Conservation (phyloP, 2,888 invertebrate genomes). For the Epiblema foenella region DNA sequence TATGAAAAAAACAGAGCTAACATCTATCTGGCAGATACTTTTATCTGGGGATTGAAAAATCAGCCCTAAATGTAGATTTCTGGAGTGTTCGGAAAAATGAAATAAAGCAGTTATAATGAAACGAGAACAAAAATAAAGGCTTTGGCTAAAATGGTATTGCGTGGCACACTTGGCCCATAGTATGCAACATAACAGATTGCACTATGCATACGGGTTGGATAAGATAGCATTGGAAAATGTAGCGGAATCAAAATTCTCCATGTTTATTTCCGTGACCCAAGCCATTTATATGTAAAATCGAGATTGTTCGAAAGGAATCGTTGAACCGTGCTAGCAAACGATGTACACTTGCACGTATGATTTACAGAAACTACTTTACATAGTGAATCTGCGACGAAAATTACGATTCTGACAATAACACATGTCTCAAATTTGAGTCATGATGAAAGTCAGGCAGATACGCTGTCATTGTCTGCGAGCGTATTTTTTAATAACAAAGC, state of each 20-base stretch:
- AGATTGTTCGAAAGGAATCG: slow-evolving; percentile 31
- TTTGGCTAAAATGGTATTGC: not conserved
- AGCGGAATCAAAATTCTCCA: slow-evolving; percentile 26
- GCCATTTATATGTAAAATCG: slow-evolving; percentile 32
- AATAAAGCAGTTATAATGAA: no score
- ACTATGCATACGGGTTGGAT: slow-evolving; percentile 1
- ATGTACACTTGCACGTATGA: slow-evolving; percentile 19
- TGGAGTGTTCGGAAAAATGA: no score
- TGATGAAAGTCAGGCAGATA: no score
- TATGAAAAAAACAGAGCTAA: no score
- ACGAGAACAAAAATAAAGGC: not conserved
- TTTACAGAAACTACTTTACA: slow-evolving; percentile 16
- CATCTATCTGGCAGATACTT: no score
- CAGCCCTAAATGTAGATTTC: no score
- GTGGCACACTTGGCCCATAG: not conserved
- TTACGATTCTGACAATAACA: no score
- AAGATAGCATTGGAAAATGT: slow-evolving; percentile 26
- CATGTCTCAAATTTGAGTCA: no score
- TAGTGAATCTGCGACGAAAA: not conserved
- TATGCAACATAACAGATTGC: not conserved
- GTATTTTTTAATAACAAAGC: no score
- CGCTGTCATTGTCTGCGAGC: no score
- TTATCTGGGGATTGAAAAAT: no score
- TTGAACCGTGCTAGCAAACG: slow-evolving; percentile 10
- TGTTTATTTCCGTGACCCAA: slow-evolving; percentile 32